These are phyloP conservation scores for Mohoua ochrocephala DNA, from an alignment of 2,113 vertebrate species.

Conservation along the genomic window DNA sequence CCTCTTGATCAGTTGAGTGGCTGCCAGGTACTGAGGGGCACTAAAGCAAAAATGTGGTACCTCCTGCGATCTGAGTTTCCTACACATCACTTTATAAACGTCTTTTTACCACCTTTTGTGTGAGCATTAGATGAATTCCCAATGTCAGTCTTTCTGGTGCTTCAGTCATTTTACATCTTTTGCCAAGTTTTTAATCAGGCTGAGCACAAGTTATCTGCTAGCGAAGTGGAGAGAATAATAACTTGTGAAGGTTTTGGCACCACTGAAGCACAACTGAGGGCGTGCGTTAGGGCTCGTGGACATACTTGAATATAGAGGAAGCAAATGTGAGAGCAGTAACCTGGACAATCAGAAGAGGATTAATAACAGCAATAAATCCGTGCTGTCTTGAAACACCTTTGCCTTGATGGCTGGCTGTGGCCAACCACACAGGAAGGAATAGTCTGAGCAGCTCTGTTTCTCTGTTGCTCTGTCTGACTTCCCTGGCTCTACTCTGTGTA, in stretches of 20 bases:
- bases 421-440: background rate
- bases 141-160: background rate
- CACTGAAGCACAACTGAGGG: accelerated
- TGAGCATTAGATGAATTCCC: background rate
- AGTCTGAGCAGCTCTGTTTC: background rate
- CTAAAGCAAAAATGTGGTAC: background rate
- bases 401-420: background rate
- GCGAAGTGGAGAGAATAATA: background rate
- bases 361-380: background rate
- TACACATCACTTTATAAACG: background rate
- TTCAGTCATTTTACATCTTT: background rate
- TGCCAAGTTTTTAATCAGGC: background rate
- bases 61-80: background rate
- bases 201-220: background rate
- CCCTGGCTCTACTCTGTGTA: background rate
- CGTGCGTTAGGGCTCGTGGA: accelerated
- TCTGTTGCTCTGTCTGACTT: background rate
- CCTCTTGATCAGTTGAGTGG: background rate
- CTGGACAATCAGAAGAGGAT: background rate
- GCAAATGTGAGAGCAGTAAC: background rate
- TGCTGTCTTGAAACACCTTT: background rate
- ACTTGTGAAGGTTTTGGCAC: background rate
- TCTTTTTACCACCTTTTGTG: background rate
- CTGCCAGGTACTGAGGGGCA: background rate
- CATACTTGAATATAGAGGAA: accelerated